These are phyloP conservation scores for Pimephales promelas DNA, from an alignment of 2,113 vertebrate genomes.

Conservation along the genomic window DNA sequence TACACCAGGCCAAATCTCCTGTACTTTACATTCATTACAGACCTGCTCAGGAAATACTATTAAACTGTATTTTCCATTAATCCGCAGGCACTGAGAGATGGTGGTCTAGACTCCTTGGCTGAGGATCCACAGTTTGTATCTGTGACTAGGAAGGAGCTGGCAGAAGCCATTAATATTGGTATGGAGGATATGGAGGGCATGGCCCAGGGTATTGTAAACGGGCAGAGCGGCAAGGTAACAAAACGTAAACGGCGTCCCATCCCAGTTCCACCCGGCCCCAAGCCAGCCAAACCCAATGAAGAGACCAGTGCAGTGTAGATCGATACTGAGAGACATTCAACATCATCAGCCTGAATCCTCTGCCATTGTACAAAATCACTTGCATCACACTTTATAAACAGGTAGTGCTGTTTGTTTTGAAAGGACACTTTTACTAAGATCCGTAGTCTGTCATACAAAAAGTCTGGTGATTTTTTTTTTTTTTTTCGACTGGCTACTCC, in stretches of 20 bases:
- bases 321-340: constrained; percentile 17
- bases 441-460: too few relatives aligned
- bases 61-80: background rate
- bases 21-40: background rate
- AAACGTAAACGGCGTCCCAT: constrained; percentile 70
- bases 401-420: constrained; percentile 1
- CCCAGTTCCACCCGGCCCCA: constrained; percentile 57
- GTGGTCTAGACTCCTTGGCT: constrained; percentile 76
- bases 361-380: background rate
- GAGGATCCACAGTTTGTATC: constrained; percentile 74
- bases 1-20: background rate
- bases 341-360: constrained; percentile 20
- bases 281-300: constrained; percentile 10
- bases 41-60: background rate
- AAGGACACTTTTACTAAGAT: background rate
- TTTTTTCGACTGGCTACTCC: background rate
- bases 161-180: constrained; percentile 77
- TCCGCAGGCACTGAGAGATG: constrained; percentile 78
- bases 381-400: background rate
- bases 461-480: background rate
- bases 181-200: constrained; percentile 75
- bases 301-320: constrained; percentile 40
- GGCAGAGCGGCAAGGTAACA: constrained; percentile 59
- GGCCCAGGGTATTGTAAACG: constrained; percentile 74
- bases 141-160: constrained; percentile 77